These are phyloP conservation scores for Hystrix cristata DNA, from an alignment of 2,113 vertebrate genomes.

Conservation along the genomic window DNA sequence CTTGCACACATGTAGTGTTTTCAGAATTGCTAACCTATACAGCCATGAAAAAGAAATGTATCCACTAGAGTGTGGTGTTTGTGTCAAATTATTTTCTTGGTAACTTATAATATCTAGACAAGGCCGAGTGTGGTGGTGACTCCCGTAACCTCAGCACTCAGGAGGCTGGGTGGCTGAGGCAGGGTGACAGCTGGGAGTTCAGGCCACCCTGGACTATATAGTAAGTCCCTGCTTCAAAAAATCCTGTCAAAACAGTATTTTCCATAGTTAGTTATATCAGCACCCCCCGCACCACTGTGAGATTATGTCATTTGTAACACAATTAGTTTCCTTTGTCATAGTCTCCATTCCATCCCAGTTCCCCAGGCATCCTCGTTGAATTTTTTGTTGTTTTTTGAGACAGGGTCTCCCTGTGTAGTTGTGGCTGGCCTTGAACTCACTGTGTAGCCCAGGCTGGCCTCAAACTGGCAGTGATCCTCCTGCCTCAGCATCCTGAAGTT, in stretches of 20 bases:
- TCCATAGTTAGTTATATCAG: neutral
- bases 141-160: neutral
- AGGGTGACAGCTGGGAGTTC: neutral
- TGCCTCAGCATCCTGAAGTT: no score
- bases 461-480: no score
- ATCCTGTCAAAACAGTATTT: neutral
- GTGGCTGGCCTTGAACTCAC: no score
- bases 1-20: neutral
- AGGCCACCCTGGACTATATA: neutral
- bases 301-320: neutral
- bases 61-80: neutral
- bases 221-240: neutral
- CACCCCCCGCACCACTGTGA: neutral
- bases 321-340: constrained; percentile 1
- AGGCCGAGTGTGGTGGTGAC: neutral
- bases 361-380: neutral
- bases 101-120: neutral
- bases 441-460: no score
- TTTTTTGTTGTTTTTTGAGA: neutral
- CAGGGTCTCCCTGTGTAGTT: no score
- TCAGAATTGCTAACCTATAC: neutral
- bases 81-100: neutral
- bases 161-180: neutral
- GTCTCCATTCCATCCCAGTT: neutral
- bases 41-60: neutral